Conservation (phyloP, 1,140 invertebrate species). For the Lanistes nyassanus region DNA sequence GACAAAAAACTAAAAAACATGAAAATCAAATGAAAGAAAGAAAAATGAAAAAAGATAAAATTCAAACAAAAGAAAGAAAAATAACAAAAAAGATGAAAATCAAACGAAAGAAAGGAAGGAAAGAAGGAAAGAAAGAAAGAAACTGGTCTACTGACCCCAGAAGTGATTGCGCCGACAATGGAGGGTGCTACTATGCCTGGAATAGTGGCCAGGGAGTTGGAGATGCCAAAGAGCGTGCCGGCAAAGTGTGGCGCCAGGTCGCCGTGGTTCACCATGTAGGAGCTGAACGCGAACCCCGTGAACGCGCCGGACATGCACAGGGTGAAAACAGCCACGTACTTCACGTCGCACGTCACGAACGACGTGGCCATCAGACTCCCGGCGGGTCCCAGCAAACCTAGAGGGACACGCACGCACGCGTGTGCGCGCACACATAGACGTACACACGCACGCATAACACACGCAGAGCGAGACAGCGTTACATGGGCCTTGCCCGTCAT, state of each 20-base stretch:
- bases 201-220: conserved; percentile 86
- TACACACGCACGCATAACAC: background rate
- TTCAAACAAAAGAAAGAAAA: background rate
- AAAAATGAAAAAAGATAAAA: background rate
- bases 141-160: conserved; percentile 50
- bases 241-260: conserved; percentile 84
- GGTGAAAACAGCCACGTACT: conserved; percentile 46
- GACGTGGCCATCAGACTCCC: conserved; percentile 44
- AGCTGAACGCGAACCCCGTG: conserved; percentile 67
- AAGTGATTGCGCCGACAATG: conserved; percentile 80
- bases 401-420: background rate
- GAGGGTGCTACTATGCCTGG: conserved; percentile 88
- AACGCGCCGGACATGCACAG: conserved; percentile 50
- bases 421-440: background rate
- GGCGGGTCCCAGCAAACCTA: conserved; percentile 48
- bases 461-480: background rate
- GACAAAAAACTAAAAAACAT: no score
- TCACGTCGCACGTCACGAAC: conserved; percentile 48
- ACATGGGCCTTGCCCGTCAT: background rate
- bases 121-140: background rate
- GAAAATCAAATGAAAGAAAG: background rate
- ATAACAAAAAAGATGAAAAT: background rate
- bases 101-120: background rate
- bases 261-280: conserved; percentile 85
- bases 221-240: conserved; percentile 85